Base-by-base conservation (phyloP, 2,888 invertebrate genomes). In the Chrysotoxum bicinctum region DNA sequence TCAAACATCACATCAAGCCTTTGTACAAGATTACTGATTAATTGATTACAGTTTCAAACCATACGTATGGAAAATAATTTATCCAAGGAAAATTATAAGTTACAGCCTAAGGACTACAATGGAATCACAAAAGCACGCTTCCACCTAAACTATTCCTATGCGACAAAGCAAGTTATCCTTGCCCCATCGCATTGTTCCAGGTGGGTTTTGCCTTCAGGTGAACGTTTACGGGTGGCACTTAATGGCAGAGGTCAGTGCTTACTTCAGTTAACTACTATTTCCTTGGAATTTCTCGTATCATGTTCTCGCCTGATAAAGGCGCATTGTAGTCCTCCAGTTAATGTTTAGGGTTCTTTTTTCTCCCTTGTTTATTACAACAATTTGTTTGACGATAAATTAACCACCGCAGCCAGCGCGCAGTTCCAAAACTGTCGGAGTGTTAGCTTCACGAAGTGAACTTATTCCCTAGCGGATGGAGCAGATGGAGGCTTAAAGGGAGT, bases 291-390 rank as follows among this genome's bases (percentile, higher is more conserved):
- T 69, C 85, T 81, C 64, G 81, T 69, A 85, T 85, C 81, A 85
- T 85, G 81, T 85, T 85, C 73, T 85, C 81, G 85, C 81, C 85
- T 85, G 85, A 85, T 85, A 85, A 80, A 69, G 81, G 50, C 81
- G 81, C 81, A 85, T 85, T 85, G 85, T 85, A 85, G 69, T 85
- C 76, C 81, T 81, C 37, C 68, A 76, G 76, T 80, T 72, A 76
- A 68, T 35, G 60, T 76, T 72, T 35, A 21, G 30, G 32, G 48
- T 5, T 26, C 72, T 60, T 68, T 50, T 62, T 50, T 64, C 26
- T 40, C 21, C 40, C 43, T 74, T 70, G 32, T 81, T 81, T 81
- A 85, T 69, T 54, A 52, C 72, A n/a, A 77, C 85, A 85, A 85
- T 85, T 85, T 85, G 85, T 85, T 85, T 69, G 81, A 66, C 85